Evolutionary conservation across 1,140 invertebrate genomes (phyloP), one percentile per base, ranked within the genome.

Genomic region (Wiebesia pumilae): DNA sequence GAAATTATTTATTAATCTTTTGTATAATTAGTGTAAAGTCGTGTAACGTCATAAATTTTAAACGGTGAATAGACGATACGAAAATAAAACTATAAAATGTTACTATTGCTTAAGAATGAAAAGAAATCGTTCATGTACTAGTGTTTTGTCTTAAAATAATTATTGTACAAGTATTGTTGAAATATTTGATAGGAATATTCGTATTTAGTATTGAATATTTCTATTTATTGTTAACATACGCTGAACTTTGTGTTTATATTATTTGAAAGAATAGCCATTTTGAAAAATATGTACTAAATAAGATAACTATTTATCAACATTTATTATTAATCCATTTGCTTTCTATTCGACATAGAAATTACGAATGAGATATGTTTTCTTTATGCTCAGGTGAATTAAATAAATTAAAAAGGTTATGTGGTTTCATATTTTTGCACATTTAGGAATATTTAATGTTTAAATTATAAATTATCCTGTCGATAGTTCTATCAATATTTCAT

Each of bases 21-120:
- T 75, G 12, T 30, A 65, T 69, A 38, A 81, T 81, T 81, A 40
- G 69, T 75, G 35, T 81, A 81, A 69, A n/a, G n/a, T 65, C 16
- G 69, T 75, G 35, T 81, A 81, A 69, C 38, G n/a, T 65, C 16
- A 85, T 43, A 30, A 81, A 69, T 79, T 51, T 79, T n/a, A 40
- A 40, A 67, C 69, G n/a, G 30, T 43, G 35, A 14, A 81, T 24
- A 81, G 4, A 73, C 38, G n/a, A 21, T 81, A 81, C 35, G 69
- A 81, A 85, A 85, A 79, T 85, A 71, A 80, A 62, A 33, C 43
- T 81, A 73, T 80, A 24, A 40, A 81, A 85, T 79, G 47, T 58
- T 85, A 30, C 62, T 79, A 79, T 69, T 85, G 51, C 3, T 47
- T 30, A 47, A 65, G 9, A 78, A 65, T 24, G n/a, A 84, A 47